Percentiles rank a stretch among this genome's conserved stretches.
Evolutionary conservation across 2,797 vertebrate species (phyloP).

Genomic region (Rhinatrema bivittatum): DNA sequence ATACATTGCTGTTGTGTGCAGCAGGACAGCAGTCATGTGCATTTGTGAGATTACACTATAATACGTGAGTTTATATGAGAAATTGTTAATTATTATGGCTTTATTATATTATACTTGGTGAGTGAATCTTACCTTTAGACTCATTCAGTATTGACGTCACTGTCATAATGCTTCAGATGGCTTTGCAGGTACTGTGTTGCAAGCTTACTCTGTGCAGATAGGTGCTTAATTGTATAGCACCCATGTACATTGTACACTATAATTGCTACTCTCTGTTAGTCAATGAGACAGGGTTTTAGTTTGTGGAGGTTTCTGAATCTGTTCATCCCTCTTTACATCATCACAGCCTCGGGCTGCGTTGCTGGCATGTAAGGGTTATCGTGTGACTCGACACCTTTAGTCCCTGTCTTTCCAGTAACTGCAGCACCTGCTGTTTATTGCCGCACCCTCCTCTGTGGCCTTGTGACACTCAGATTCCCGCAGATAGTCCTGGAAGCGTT

Average conservation of each 20-base stretch:
- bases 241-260: conserved; percentile 6
- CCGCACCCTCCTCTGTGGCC: not conserved
- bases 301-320: not conserved
- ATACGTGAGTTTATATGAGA: too few relatives aligned
- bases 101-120: too few relatives aligned
- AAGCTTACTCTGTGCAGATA: too few relatives aligned
- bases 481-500: not conserved
- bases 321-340: not conserved
- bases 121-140: not conserved
- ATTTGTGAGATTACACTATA: too few relatives aligned
- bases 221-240: conserved; percentile 2
- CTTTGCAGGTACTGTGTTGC: too few relatives aligned
- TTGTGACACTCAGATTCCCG: accelerated
- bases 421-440: not conserved
- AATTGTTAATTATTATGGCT: too few relatives aligned
- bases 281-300: not conserved
- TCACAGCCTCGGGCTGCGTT: not conserved
- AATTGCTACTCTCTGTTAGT: not conserved
- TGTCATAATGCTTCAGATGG: not conserved
- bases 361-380: not conserved
- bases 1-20: not conserved
- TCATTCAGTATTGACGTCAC: not conserved
- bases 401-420: not conserved
- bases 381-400: accelerated
- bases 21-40: not conserved